phyloP scores from a whole-genome alignment of 2,888 invertebrate species.

The Drosophila macrospina region DNA sequence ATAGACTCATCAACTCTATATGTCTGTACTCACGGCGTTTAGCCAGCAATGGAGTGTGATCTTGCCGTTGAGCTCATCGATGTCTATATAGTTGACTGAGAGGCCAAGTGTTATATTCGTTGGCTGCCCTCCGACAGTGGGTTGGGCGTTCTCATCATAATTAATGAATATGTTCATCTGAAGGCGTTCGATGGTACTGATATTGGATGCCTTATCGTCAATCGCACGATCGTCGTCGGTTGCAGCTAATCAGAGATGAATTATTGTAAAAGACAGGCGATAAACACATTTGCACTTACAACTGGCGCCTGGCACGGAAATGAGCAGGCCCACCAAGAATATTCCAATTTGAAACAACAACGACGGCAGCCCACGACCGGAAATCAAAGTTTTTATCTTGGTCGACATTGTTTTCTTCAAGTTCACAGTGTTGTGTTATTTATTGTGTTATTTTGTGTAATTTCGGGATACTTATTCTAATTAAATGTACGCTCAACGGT shows the following conservation, averaged over 20 bases:
- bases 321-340: slow-evolving; percentile 41
- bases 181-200: slow-evolving; percentile 69
- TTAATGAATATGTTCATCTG: slow-evolving; percentile 86
- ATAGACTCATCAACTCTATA: neutral
- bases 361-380: slow-evolving; percentile 67
- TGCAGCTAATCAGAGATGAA: slow-evolving; percentile 25
- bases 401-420: slow-evolving; percentile 62
- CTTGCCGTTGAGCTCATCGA: slow-evolving; percentile 88
- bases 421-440: slow-evolving; percentile 40
- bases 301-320: slow-evolving; percentile 71
- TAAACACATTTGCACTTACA: slow-evolving; percentile 55
- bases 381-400: slow-evolving; percentile 78
- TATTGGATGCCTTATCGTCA: slow-evolving; percentile 41
- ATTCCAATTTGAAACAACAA: slow-evolving; percentile 33
- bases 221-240: slow-evolving; percentile 5
- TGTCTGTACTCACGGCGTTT: slow-evolving; percentile 87
- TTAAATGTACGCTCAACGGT: slow-evolving; percentile 43
- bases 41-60: slow-evolving; percentile 88
- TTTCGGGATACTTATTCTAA: slow-evolving; percentile 28
- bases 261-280: neutral
- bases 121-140: slow-evolving; percentile 73
- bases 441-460: slow-evolving; percentile 16
- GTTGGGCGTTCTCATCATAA: slow-evolving; percentile 84
- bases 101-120: slow-evolving; percentile 86
- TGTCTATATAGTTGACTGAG: slow-evolving; percentile 88